A percentile compares a stretch with the other conserved stretches of the same genome.
Evolutionary conservation across 2,113 vertebrate genomes (phyloP).

Genomic region (Laterallus jamaicensis): DNA sequence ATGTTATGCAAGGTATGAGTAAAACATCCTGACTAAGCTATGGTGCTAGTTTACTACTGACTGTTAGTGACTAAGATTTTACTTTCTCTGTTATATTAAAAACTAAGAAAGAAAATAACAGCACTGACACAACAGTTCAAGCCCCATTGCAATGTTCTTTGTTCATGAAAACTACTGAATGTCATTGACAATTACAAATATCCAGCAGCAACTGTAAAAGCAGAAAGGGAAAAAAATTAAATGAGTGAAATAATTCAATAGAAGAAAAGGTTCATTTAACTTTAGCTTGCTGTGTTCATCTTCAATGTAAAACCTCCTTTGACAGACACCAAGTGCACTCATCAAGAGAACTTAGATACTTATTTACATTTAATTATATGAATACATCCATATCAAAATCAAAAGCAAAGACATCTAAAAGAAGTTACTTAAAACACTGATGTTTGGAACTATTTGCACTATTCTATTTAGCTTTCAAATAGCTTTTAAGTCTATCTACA

Average conservation of each 20-base stretch:
- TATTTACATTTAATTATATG: neutral
- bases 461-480: neutral
- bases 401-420: neutral
- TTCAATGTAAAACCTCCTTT: neutral
- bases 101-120: slow-evolving; percentile 10
- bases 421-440: neutral
- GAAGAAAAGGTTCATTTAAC: neutral
- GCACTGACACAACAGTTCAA: neutral
- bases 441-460: neutral
- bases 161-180: slow-evolving; percentile 13
- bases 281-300: neutral
- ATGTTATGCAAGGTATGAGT: neutral
- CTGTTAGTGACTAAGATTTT: slow-evolving; percentile 22
- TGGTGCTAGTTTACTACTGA: neutral
- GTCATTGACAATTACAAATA: slow-evolving; percentile 1
- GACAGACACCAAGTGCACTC: neutral
- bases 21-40: neutral
- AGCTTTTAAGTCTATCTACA: neutral
- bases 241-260: neutral
- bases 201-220: neutral
- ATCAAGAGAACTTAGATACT: neutral
- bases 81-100: slow-evolving; percentile 20
- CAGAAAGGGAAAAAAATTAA: neutral
- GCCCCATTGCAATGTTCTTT: neutral
- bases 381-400: neutral